Conservation (phyloP, 2,888 invertebrate genomes). For the Agonum fuliginosum region DNA sequence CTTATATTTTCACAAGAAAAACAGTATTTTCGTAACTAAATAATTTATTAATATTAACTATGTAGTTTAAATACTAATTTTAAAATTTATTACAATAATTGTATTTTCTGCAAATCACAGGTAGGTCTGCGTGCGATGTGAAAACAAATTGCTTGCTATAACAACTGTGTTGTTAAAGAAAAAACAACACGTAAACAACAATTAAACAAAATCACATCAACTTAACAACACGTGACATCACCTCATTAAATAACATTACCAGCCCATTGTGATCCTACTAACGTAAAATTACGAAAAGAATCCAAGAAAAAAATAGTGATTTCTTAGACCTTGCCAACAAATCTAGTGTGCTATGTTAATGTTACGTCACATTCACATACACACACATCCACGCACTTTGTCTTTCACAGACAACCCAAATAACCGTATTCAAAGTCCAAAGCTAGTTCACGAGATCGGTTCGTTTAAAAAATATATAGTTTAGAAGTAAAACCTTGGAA, state of each 20-base stretch:
- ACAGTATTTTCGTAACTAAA: too few relatives aligned
- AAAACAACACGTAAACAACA: constrained; percentile 26
- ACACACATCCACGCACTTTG: neutral
- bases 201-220: constrained; percentile 20
- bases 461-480: constrained; percentile 28
- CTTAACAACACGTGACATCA: neutral
- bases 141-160: too few relatives aligned
- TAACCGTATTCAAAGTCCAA: constrained; percentile 55
- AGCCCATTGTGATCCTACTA: neutral
- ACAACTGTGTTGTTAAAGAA: neutral
- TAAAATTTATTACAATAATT: too few relatives aligned
- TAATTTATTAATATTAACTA: too few relatives aligned
- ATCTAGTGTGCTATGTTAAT: constrained; percentile 21
- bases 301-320: constrained; percentile 12
- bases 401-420: constrained; percentile 39
- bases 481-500: neutral
- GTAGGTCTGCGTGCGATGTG: too few relatives aligned
- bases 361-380: constrained; percentile 31
- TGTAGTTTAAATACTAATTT: too few relatives aligned
- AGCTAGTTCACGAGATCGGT: constrained; percentile 47
- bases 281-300: constrained; percentile 14
- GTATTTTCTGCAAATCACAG: too few relatives aligned
- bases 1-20: too few relatives aligned
- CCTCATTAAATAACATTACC: constrained; percentile 20
- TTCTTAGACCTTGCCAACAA: constrained; percentile 36